Evolutionary conservation across 2,888 invertebrate species (phyloP), one percentile per base, ranked within the genome.

Genomic region (Gibbula magus): DNA sequence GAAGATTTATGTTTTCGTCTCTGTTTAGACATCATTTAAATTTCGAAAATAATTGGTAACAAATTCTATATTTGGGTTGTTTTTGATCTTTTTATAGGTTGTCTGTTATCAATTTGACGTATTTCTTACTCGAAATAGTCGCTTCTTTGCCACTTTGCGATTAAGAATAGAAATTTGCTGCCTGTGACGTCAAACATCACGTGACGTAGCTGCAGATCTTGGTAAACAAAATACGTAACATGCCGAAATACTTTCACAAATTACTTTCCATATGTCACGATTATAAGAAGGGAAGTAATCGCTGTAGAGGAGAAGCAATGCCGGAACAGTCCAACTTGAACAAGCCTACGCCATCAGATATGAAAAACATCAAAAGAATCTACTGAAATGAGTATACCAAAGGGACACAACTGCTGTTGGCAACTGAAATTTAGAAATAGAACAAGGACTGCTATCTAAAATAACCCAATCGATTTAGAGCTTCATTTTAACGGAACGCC

Each of bases 71-170:
- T 61, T 61, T 61, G 61, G 61, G 10, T 25, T 61, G 61, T 61
- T 61, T 61, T 61, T n/a, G 61, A 61, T 61, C 61, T 61, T 61
- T 61, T 61, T 61, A 61, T 61, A 61, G 61, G 16, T n/a, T 32
- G 20, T 61, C 61, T 61, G 61, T 61, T 61, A 61, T 61, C 61
- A 61, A 61, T 61, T 61, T 61, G 61, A 61, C 61, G 61, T 61
- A 61, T 61, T 61, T 61, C 29, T 61, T 61, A 61, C 61, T 25
- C 29, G 8, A 25, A 61, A 61, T 61, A 61, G 61, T 25, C 25
- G 16, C 61, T 25, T 25, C 61, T 61, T 61, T 16, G 61, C 61
- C 29, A 61, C 61, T 61, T 61, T 25, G 61, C 29, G 61, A 61
- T 61, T 61, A 61, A 61, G 61, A 61, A 61, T 61, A 61, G 61